phyloP scores from a whole-genome alignment of 2,113 vertebrate species.

The Eonycteris spelaea region DNA sequence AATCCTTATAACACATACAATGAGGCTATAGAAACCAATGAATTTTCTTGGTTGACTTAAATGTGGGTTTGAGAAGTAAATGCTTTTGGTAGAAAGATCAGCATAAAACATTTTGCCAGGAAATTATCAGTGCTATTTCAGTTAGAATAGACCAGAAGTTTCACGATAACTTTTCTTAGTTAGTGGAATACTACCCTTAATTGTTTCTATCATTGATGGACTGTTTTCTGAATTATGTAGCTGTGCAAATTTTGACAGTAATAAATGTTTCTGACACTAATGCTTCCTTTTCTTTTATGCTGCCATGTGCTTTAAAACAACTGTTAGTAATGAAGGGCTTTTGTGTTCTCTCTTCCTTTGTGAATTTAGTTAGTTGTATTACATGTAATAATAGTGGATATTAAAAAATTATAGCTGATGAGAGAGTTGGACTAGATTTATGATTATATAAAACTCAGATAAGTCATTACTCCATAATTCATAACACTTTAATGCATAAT shows the following conservation, averaged over 20 bases:
- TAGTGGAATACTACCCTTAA: not conserved
- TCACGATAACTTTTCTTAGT: not conserved
- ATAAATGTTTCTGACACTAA: not conserved
- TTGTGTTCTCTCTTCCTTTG: not conserved
- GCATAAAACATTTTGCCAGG: not conserved
- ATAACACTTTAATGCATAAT: not conserved
- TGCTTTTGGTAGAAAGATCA: not conserved
- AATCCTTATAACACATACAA: not conserved
- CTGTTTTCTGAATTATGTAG: not conserved
- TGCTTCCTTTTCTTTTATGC: not conserved
- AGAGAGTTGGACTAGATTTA: not conserved
- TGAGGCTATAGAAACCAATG: not conserved
- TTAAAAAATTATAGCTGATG: not conserved
- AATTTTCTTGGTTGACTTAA: not conserved
- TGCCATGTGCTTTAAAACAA: not conserved
- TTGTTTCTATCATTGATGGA: not conserved
- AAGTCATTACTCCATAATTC: not conserved
- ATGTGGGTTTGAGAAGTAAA: slow-evolving; percentile 34
- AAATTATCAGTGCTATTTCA: not conserved
- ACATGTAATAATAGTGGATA: not conserved
- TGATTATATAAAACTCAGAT: not conserved
- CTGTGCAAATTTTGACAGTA: not conserved
- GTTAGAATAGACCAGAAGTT: not conserved
- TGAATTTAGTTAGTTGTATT: not conserved
- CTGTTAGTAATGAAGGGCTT: not conserved